Evolutionary conservation across 2,888 invertebrate genomes (phyloP), one percentile per base, ranked within the genome.

Genomic region (Blastobasis lacticolella): DNA sequence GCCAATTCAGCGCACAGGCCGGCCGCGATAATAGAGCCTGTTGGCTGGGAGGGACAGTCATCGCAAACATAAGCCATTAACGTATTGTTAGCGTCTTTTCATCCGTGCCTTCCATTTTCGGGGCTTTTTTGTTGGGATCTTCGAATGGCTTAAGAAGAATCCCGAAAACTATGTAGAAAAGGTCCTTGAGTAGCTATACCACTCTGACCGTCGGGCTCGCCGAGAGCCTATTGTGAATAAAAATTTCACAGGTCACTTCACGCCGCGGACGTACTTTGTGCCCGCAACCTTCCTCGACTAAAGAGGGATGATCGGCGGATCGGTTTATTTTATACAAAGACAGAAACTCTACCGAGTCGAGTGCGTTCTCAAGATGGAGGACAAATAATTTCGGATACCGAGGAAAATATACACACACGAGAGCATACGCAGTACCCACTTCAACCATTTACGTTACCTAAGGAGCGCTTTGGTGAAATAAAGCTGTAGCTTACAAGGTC

Each of bases 11-110:
- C 79, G 80, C 78, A 78, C 82, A 75, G 75, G 68, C 71, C 73
- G 69, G 65, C 71, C 71, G 73, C 72, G 76, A 85, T 86, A 85
- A 86, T 82, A 80, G 78, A 78, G 78, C 78, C 78, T 78, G 82
- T 81, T 78, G 81, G 76, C 78, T 73, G 76, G 73, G 73, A 77
- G 75, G 83, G 81, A 78, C 81, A 78, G 76, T 80, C 78, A 79
- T 79, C 76, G 77, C 79, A 84, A 87, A 84, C 82, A 85, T 78
- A 81, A 83, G 78, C 83, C 84, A 84, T 85, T 85, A 84, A 75
- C 78, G 82, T 81, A 84, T 84, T 85, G 81, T 84, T 75, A 76
- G 71, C 74, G 73, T 70, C 75, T 72, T 74, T 78, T 80, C 78
- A 75, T 66, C 69, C 68, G 73, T 69, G 70, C 75, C 73, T 70